Conservation (phyloP, 1,140 invertebrate species). For the Papilio xuthus region DNA sequence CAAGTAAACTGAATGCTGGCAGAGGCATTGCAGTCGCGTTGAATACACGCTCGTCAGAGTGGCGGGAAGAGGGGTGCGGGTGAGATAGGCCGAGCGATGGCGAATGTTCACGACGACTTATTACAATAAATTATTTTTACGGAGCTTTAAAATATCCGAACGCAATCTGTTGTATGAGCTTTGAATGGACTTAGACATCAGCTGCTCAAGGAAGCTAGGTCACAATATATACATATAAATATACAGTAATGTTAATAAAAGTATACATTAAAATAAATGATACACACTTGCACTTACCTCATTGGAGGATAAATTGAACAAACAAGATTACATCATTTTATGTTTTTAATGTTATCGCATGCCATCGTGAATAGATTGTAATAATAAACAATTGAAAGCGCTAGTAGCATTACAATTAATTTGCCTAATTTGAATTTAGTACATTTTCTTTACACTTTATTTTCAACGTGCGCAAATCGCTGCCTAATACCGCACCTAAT, state of each 20-base stretch:
- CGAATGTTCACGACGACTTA: slow-evolving; percentile 79
- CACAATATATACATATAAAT: background rate
- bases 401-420: too few species aligned
- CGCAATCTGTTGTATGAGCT: slow-evolving; percentile 60
- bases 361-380: too few species aligned
- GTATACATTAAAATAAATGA: too few species aligned
- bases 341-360: too few species aligned
- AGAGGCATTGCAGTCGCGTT: slow-evolving; percentile 76
- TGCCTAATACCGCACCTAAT: too few species aligned
- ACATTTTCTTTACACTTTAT: too few species aligned
- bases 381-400: too few species aligned
- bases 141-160: slow-evolving; percentile 72
- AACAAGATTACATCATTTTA: too few species aligned
- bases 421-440: too few species aligned
- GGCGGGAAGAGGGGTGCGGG: slow-evolving; percentile 55
- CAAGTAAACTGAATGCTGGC: slow-evolving; percentile 73
- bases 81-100: slow-evolving; percentile 72
- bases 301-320: too few species aligned
- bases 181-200: slow-evolving; percentile 64
- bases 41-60: slow-evolving; percentile 65
- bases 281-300: too few species aligned
- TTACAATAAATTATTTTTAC: slow-evolving; percentile 81
- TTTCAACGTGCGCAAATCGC: too few species aligned
- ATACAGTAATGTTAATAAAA: background rate
- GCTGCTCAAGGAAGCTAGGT: slow-evolving; percentile 48